Conservation (phyloP, 1,140 invertebrate genomes). For the Apis florea region DNA sequence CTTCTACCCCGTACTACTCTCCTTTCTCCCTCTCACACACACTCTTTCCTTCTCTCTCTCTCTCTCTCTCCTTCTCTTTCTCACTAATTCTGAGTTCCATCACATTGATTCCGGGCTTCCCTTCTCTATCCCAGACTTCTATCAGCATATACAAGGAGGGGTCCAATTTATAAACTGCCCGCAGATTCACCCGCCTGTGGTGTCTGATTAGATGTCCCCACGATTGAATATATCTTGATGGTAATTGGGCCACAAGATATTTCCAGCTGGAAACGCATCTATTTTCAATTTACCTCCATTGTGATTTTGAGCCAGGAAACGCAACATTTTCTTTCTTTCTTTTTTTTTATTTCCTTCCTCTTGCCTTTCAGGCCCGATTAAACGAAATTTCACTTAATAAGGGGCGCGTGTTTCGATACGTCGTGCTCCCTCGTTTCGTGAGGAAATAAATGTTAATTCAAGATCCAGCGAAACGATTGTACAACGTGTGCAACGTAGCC, state of each 20-base stretch:
- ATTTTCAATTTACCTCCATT: conserved; percentile 40
- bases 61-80: too few species aligned
- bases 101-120: conserved; percentile 60
- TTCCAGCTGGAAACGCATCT: conserved; percentile 21
- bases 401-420: conserved; percentile 13
- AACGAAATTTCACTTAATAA: conserved; percentile 15
- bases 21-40: conserved; percentile 23
- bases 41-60: too few species aligned
- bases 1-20: conserved; percentile 44
- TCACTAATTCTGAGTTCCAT: conserved; percentile 59
- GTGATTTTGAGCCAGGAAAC: conserved; percentile 3
- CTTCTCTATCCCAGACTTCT: conserved; percentile 45
- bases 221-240: conserved; percentile 55
- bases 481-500: background rate
- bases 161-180: conserved; percentile 62
- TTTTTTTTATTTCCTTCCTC: background rate
- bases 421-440: conserved; percentile 8
- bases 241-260: conserved; percentile 41
- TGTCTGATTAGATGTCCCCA: conserved; percentile 41
- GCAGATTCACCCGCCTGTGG: conserved; percentile 51
- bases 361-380: background rate
- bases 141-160: conserved; percentile 54
- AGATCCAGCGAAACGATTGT: conserved; percentile 8
- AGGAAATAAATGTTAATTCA: conserved; percentile 17
- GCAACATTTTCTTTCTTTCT: background rate